phyloP scores from a whole-genome alignment of 2,888 invertebrate genomes.

The Acronicta aceris region DNA sequence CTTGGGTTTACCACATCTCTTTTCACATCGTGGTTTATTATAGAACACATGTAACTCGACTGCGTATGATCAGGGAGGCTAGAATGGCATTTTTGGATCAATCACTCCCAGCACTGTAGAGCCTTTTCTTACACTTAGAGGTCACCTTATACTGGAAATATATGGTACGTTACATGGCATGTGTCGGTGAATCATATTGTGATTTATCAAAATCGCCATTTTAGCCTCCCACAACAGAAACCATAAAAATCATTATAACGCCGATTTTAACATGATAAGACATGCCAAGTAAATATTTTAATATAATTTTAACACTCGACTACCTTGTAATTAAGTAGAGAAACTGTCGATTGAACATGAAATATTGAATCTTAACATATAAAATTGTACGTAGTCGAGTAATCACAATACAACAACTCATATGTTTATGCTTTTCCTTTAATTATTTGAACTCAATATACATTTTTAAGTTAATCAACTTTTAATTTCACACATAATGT shows the following conservation, averaged over 20 bases:
- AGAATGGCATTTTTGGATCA: too few species aligned
- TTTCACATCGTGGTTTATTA: conserved; percentile 34
- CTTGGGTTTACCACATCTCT: conserved; percentile 57
- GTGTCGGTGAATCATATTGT: too few species aligned
- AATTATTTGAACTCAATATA: conserved; percentile 31
- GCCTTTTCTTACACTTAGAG: too few species aligned
- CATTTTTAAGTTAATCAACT: too few species aligned
- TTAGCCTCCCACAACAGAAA: too few species aligned
- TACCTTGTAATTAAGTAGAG: not conserved
- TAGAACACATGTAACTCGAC: conserved; percentile 36
- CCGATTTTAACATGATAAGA: not conserved
- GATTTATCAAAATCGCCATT: too few species aligned
- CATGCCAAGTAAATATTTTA: not conserved
- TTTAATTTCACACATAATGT: too few species aligned
- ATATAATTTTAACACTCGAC: not conserved
- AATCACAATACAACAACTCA: conserved; percentile 34
- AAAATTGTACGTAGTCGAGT: conserved; percentile 25
- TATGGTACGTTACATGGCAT: too few species aligned
- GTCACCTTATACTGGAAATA: too few species aligned
- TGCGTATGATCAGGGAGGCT: conserved; percentile 19
- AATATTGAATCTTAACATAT: too few species aligned
- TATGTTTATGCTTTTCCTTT: conserved; percentile 24
- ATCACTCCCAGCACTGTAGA: too few species aligned
- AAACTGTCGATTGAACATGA: not conserved
- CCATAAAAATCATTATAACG: too few species aligned